Conservation (phyloP, 2,113 vertebrate genomes). For the Gymnobelideus leadbeateri region DNA sequence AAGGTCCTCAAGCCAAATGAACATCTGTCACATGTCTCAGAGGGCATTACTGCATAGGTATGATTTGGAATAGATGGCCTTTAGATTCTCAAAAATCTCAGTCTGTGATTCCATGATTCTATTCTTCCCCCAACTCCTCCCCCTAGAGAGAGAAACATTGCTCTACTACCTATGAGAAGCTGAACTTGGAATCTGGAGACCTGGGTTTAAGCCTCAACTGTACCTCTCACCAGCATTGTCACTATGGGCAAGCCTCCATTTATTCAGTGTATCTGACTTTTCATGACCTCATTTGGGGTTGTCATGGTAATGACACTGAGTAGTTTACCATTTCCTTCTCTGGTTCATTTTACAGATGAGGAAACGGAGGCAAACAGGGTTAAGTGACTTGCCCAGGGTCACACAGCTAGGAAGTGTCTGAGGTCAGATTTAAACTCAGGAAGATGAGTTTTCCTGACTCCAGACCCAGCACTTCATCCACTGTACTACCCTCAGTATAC, state of each 20-base stretch:
- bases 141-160: background rate
- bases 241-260: background rate
- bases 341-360: background rate
- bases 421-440: background rate
- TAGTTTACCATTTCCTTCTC: background rate
- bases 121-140: background rate
- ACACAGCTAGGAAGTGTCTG: background rate
- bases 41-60: background rate
- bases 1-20: background rate
- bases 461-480: background rate
- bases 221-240: background rate
- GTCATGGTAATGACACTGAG: background rate
- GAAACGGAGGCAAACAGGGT: background rate
- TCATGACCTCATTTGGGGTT: background rate
- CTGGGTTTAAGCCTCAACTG: background rate
- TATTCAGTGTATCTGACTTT: background rate
- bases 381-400: background rate
- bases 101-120: background rate
- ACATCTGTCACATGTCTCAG: background rate
- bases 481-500: background rate
- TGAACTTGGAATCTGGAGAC: background rate
- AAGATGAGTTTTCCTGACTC: background rate
- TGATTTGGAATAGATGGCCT: background rate
- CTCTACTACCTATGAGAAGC: background rate
- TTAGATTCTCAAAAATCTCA: background rate